phyloP scores from a whole-genome alignment of 2,888 invertebrate genomes.

The Drosophila ustulata region DNA sequence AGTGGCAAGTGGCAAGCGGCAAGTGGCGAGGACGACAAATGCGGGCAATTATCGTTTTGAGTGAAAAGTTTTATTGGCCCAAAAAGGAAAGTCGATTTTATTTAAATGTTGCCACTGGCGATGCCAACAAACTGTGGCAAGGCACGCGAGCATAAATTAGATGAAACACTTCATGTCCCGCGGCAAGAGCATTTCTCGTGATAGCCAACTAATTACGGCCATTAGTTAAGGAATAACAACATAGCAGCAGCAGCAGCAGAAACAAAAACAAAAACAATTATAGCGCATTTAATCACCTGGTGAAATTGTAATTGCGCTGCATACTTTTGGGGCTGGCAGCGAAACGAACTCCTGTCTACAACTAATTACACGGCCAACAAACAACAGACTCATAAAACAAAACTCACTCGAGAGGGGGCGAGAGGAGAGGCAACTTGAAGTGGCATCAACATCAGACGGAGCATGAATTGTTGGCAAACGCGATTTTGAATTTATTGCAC shows the following conservation, averaged over 20 bases:
- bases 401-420: conserved; percentile 13
- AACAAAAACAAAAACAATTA: conserved; percentile 81
- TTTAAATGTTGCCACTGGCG: conserved; percentile 72
- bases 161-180: conserved; percentile 3
- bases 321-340: conserved; percentile 63
- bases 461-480: conserved; percentile 61
- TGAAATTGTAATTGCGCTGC: conserved; percentile 83
- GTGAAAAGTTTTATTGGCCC: conserved; percentile 77
- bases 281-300: conserved; percentile 84
- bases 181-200: background rate
- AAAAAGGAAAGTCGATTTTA: conserved; percentile 58
- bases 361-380: conserved; percentile 53
- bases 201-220: conserved; percentile 75
- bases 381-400: conserved; percentile 43
- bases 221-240: conserved; percentile 63
- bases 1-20: conserved; percentile 53
- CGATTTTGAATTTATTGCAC: conserved; percentile 79
- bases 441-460: conserved; percentile 26
- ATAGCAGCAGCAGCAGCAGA: conserved; percentile 1
- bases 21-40: conserved; percentile 66
- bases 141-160: conserved; percentile 76
- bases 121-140: conserved; percentile 56
- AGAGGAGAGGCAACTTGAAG: background rate
- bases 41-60: conserved; percentile 78
- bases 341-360: conserved; percentile 33